Percentiles rank a stretch among this genome's conserved stretches.
Conservation (phyloP, 2,797 vertebrate genomes). For the Clamator glandarius region DNA sequence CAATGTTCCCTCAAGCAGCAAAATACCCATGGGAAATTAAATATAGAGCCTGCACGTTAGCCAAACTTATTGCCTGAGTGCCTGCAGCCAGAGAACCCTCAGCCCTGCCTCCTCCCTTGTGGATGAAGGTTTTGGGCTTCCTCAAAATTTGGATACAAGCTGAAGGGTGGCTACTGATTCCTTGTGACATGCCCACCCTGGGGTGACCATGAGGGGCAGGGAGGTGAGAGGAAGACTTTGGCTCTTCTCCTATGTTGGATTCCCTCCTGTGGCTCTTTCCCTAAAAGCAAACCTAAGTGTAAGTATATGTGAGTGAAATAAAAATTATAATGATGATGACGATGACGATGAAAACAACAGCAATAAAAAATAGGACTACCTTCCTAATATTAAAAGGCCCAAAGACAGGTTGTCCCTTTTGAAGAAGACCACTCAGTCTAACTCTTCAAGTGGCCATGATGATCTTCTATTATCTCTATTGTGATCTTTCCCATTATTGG, state of each 20-base stretch:
- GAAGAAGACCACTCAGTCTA: not conserved
- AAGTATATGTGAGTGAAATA: too few relatives aligned
- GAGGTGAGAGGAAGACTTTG: not conserved
- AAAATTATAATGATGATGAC: not conserved
- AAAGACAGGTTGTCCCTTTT: not conserved
- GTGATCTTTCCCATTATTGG: not conserved
- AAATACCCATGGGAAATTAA: conserved; percentile 24
- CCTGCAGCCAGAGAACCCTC: not conserved
- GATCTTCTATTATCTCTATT: not conserved
- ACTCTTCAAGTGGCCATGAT: not conserved
- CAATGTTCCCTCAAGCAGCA: not conserved
- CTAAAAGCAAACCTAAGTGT: too few relatives aligned
- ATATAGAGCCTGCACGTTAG: not conserved
- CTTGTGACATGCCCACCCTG: fast-evolving
- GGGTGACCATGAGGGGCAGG: fast-evolving
- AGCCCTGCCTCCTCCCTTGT: not conserved
- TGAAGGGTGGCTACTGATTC: not conserved
- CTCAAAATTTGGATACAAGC: not conserved
- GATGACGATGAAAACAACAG: too few relatives aligned
- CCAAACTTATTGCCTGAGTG: not conserved
- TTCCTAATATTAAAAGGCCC: not conserved
- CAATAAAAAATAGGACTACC: not conserved
- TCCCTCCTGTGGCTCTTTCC: not conserved
- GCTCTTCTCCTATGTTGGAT: not conserved
- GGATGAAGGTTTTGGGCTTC: not conserved